phyloP scores from a whole-genome alignment of 2,888 invertebrate species.

The Margaritifera margaritifera region DNA sequence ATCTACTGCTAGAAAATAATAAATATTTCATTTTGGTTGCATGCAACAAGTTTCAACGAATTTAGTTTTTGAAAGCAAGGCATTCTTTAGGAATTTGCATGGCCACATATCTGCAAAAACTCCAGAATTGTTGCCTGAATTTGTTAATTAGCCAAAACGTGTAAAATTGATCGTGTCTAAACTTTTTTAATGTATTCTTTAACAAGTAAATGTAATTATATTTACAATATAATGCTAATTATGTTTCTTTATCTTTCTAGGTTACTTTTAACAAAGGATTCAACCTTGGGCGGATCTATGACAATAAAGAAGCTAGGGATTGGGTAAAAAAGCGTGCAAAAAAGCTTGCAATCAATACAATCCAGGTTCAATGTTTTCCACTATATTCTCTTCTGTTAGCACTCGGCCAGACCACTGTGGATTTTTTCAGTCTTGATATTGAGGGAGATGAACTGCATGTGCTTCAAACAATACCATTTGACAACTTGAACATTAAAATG shows the following conservation, averaged over 20 bases:
- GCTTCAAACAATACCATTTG: conserved; percentile 78
- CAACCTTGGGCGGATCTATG: conserved; percentile 39
- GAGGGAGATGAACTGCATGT: conserved; percentile 76
- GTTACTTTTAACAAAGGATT: conserved; percentile 46
- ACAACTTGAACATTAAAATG: conserved; percentile 74
- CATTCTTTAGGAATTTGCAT: too few species aligned
- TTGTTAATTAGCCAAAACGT: too few species aligned
- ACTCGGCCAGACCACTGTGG: conserved; percentile 81
- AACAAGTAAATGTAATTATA: not conserved
- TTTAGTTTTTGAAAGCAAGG: too few species aligned
- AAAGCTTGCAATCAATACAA: conserved; percentile 20
- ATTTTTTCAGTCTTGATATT: conserved; percentile 82
- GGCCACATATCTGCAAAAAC: too few species aligned
- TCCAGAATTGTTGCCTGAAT: too few species aligned
- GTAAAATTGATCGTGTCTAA: too few species aligned
- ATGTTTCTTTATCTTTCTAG: conserved; percentile 18
- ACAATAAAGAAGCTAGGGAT: conserved; percentile 19
- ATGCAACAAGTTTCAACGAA: too few species aligned
- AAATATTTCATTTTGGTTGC: too few species aligned
- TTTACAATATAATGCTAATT: not conserved
- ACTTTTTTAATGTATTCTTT: too few species aligned
- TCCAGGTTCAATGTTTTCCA: conserved; percentile 85
- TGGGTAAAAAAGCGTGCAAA: conserved; percentile 34
- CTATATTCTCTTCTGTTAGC: conserved; percentile 86
- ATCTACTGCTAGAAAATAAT: too few species aligned